Conservation (phyloP, 1,140 invertebrate species). For the Leptonema lineaticorne region DNA sequence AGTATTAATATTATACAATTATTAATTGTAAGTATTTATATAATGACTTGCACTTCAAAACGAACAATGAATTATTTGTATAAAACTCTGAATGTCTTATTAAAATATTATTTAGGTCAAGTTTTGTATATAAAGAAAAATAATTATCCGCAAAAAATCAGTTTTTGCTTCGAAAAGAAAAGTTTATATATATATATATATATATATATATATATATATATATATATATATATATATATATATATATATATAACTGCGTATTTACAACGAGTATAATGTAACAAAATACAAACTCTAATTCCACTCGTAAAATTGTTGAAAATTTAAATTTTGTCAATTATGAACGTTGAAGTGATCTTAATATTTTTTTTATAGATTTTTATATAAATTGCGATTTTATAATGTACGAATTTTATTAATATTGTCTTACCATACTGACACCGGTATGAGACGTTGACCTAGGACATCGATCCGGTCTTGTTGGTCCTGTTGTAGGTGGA, state of each 20-base stretch:
- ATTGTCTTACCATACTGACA: slow-evolving; percentile 36
- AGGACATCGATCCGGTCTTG: slow-evolving; percentile 21
- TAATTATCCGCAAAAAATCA: no score
- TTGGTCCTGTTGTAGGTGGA: slow-evolving; percentile 12
- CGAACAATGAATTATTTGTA: no score
- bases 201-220: not conserved
- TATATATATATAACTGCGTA: not conserved
- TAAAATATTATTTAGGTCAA: no score
- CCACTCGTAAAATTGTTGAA: no score
- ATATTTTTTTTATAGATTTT: not conserved
- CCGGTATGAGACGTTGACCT: slow-evolving; percentile 38
- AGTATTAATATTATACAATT: no score
- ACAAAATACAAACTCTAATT: not conserved
- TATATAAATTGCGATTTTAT: not conserved
- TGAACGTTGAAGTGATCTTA: no score
- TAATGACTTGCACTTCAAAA: no score
- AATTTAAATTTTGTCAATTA: not conserved
- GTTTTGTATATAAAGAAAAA: no score
- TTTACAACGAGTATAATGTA: not conserved
- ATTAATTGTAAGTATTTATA: no score
- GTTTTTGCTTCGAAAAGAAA: no score
- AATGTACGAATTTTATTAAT: not conserved
- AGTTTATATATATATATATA: not conserved
- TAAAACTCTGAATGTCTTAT: no score
- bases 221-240: not conserved